Evolutionary conservation across 2,888 invertebrate species (phyloP).

Genomic region (Latheticus oryzae): DNA sequence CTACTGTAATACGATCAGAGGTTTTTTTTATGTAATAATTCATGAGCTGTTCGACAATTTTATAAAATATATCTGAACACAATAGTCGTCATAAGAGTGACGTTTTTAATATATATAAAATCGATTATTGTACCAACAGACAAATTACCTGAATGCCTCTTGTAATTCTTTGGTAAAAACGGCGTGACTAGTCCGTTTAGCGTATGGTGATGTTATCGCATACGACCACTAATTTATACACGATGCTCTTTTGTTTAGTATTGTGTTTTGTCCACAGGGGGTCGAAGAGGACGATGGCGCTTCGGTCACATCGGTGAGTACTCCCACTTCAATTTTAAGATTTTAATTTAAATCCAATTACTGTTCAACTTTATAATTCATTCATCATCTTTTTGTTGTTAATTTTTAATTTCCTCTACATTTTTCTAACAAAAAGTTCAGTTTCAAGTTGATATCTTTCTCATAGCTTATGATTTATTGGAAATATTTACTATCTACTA

Average conservation of each 20-base stretch:
- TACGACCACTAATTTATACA: slow-evolving; percentile 64
- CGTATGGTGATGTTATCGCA: slow-evolving; percentile 62
- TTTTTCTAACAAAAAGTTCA: no score
- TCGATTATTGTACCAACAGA: slow-evolving; percentile 50
- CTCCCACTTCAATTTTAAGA: slow-evolving; percentile 39
- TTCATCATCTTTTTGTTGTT: no score
- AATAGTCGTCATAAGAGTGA: background rate
- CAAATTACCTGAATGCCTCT: slow-evolving; percentile 62
- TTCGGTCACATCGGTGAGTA: slow-evolving; percentile 78
- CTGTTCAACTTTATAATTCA: no score
- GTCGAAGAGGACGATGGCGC: slow-evolving; percentile 80
- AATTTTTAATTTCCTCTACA: no score
- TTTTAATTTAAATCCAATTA: background rate
- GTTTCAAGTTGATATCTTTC: background rate
- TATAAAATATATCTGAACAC: no score
- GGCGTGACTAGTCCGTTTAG: slow-evolving; percentile 65
- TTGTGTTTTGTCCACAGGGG: slow-evolving; percentile 71
- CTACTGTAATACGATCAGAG: no score
- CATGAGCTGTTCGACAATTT: no score
- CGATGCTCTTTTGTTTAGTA: slow-evolving; percentile 64
- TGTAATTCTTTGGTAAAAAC: slow-evolving; percentile 64
- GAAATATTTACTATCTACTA: slow-evolving; percentile 9
- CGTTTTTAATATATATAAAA: slow-evolving; percentile 10
- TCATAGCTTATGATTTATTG: slow-evolving; percentile 13
- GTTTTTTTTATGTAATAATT: no score